Conservation (phyloP, 35 echinoderm and acorn worm genomes). For the Patiria miniata region DNA sequence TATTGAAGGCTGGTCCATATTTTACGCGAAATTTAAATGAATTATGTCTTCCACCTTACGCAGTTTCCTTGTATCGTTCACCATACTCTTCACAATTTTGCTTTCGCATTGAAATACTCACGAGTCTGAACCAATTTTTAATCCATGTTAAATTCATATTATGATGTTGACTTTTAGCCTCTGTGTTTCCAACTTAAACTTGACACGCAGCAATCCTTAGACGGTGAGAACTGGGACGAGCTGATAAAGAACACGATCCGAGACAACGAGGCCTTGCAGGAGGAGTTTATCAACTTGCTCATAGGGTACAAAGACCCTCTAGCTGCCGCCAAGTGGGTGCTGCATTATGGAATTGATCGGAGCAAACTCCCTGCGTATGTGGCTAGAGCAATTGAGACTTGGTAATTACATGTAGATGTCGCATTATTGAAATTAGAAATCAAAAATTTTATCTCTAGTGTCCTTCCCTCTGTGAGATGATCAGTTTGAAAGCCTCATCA, state of each 20-base stretch:
- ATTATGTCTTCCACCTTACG: too few relatives aligned
- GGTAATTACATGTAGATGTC: background rate
- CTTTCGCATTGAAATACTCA: too few relatives aligned
- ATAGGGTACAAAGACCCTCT: constrained; percentile 62
- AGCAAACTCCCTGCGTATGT: constrained; percentile 47
- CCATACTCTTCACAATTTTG: too few relatives aligned
- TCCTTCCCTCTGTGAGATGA: too few relatives aligned
- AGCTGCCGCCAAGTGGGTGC: constrained; percentile 73
- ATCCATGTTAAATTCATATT: too few relatives aligned
- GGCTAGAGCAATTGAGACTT: constrained; percentile 44
- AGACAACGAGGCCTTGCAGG: constrained; percentile 56
- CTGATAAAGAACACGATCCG: constrained; percentile 71
- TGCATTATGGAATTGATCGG: constrained; percentile 46
- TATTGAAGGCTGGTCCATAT: too few relatives aligned
- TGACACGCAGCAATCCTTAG: constrained; percentile 52
- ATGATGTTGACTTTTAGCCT: too few relatives aligned
- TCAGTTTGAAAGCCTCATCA: too few relatives aligned
- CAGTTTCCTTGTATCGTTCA: too few relatives aligned
- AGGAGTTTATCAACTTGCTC: constrained; percentile 63
- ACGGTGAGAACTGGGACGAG: constrained; percentile 78
- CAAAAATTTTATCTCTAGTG: background rate
- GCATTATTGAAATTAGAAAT: background rate
- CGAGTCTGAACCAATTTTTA: too few relatives aligned
- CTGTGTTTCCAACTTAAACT: constrained; percentile 27
- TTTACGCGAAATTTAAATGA: too few relatives aligned